phyloP scores from a whole-genome alignment of 2,888 invertebrate genomes.

The Euzophera pinguis region DNA sequence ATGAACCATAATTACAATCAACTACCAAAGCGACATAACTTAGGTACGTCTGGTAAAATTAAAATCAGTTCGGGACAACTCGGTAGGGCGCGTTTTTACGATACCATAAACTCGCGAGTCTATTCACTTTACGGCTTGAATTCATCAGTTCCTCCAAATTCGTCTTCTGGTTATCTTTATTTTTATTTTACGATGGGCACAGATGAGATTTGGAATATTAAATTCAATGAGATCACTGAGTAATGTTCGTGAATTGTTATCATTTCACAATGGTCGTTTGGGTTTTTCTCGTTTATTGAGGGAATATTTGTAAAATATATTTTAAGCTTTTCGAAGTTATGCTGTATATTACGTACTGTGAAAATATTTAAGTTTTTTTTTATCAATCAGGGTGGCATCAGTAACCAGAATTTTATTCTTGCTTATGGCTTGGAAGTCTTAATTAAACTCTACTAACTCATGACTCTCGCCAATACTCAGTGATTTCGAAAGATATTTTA shows the following conservation, averaged over 20 bases:
- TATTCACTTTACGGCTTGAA: conserved; percentile 63
- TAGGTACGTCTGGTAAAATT: conserved; percentile 7
- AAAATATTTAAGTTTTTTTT: too few relatives aligned
- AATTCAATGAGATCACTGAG: conserved; percentile 10
- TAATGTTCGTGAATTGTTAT: conserved; percentile 5
- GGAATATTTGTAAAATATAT: too few relatives aligned
- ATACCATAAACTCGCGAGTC: conserved; percentile 51
- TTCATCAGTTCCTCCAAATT: conserved; percentile 55
- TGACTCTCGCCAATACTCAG: too few relatives aligned
- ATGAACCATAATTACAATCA: neutral
- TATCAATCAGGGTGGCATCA: too few relatives aligned
- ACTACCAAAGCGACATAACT: neutral
- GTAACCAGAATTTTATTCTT: too few relatives aligned
- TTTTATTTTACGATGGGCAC: conserved; percentile 52
- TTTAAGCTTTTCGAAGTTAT: too few relatives aligned
- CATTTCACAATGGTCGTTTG: neutral
- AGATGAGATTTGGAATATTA: conserved; percentile 46
- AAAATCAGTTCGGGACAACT: conserved; percentile 11
- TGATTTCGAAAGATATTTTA: too few relatives aligned
- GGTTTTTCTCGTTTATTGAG: neutral
- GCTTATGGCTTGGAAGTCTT: too few relatives aligned
- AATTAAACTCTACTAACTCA: too few relatives aligned
- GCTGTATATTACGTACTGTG: too few relatives aligned
- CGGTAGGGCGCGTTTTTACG: conserved; percentile 48
- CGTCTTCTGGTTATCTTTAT: conserved; percentile 56